Percentiles rank a stretch among this genome's conserved stretches.
Conservation (phyloP, 1,140 invertebrate species). For the Marisa cornuarietis region DNA sequence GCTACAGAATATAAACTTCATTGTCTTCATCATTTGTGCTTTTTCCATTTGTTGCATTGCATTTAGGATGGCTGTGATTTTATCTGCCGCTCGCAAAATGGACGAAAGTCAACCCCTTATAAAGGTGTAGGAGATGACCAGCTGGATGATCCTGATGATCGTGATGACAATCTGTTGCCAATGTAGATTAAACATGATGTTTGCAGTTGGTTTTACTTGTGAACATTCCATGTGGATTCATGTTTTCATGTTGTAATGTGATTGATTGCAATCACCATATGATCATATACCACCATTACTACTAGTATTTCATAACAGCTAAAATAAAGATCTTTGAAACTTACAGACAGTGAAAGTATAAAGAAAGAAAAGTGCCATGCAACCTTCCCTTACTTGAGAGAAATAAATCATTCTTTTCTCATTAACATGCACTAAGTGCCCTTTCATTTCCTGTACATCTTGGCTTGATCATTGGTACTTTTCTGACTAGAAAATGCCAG, state of each 20-base stretch:
- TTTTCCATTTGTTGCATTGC: slow-evolving; percentile 15
- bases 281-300: no score
- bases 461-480: no score
- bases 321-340: no score
- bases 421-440: no score
- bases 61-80: slow-evolving; percentile 67
- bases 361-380: no score
- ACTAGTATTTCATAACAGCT: no score
- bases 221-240: background rate
- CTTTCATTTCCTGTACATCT: no score
- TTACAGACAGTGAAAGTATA: no score
- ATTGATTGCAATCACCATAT: no score
- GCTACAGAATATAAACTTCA: background rate
- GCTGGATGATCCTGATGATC: slow-evolving; percentile 52
- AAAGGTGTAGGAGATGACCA: slow-evolving; percentile 65
- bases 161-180: slow-evolving; percentile 64
- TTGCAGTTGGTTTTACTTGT: background rate
- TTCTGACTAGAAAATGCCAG: no score
- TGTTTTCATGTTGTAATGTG: background rate
- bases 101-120: slow-evolving; percentile 51
- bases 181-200: slow-evolving; percentile 43
- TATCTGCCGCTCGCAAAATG: slow-evolving; percentile 58
- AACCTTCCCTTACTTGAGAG: no score
- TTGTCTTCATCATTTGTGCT: background rate
- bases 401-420: no score